Evolutionary conservation across 2,888 invertebrate species (phyloP), one percentile per base, ranked within the genome.

Genomic region (Scaptomyza parva): DNA sequence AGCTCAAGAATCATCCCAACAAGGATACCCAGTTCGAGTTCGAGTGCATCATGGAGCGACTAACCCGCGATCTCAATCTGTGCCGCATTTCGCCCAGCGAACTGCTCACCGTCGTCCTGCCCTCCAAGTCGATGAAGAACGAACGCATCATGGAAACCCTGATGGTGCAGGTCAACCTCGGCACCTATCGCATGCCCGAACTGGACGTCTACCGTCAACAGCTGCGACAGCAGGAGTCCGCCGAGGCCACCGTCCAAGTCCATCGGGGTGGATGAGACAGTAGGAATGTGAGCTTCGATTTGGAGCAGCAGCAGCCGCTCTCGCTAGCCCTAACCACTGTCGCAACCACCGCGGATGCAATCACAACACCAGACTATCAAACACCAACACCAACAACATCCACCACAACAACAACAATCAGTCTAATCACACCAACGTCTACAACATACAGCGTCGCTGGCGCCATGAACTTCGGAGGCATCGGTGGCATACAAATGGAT

Each of bases 41-140:
- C 92, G 96, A 96, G 92, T 96, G 96, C 92, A 97, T 96, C 83
- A 98, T 98, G 98, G 97, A 97, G 90, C 93, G 98, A 84, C 93
- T 98, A 88, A 96, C 97, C 53, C 94, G 96, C 86, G 98, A 98
- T 90, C 93, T 98, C 69, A 97, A 97, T 92, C 92, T 98, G 67
- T 96, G 97, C 89, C 95, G 97, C 90, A 98, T 98, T 90, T 96
- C 97, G 76, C 97, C 97, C 14, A 97, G 97, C 91, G 97, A 98
- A 92, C 93, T 98, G 83, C 96, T 98, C 74, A 97, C 97, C 93
- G 97, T 97, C 88, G 97, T 98, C 67, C 93, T 98, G 84, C 98
- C 97, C 47, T 96, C 97, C 66, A 98, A 97, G 91, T 97, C 97
- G 45, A 97, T 98, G 85, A 97, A 96, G 91, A 97, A 98, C 92